phyloP scores from a whole-genome alignment of 2,113 vertebrate species.

The Sapayoa aenigma region DNA sequence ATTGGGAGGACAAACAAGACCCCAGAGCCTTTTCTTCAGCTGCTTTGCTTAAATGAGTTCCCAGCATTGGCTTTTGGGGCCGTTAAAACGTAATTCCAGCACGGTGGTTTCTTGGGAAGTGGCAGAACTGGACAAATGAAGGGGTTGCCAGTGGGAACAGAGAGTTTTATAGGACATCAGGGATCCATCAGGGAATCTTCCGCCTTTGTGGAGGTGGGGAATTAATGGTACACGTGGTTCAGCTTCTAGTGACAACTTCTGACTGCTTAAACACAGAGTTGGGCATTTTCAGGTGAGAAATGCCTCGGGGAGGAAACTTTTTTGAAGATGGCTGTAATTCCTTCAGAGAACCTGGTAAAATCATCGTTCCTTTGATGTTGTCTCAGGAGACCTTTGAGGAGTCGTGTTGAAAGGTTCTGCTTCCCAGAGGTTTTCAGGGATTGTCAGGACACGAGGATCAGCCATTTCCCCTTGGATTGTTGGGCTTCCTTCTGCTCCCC shows the following conservation, averaged over 20 bases:
- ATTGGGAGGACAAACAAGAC: slow-evolving; percentile 33
- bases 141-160: not conserved
- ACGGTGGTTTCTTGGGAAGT: not conserved
- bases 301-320: not conserved
- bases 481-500: not conserved
- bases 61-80: not conserved
- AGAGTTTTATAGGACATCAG: not conserved
- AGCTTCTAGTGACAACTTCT: not conserved
- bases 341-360: not conserved
- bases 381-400: not conserved
- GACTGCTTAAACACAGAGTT: not conserved
- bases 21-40: slow-evolving; percentile 11
- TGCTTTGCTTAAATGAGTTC: slow-evolving; percentile 9
- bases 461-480: not conserved
- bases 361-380: not conserved
- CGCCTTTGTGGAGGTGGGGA: not conserved
- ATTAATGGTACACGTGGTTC: not conserved
- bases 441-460: not conserved
- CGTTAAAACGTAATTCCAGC: not conserved
- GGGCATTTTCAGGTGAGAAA: not conserved
- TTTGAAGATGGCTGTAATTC: not conserved
- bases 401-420: not conserved
- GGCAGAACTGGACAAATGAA: not conserved
- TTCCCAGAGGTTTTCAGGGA: not conserved
- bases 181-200: not conserved